Base-by-base conservation (phyloP, 2,797 vertebrate species). In the Aulostomus chinensis region DNA sequence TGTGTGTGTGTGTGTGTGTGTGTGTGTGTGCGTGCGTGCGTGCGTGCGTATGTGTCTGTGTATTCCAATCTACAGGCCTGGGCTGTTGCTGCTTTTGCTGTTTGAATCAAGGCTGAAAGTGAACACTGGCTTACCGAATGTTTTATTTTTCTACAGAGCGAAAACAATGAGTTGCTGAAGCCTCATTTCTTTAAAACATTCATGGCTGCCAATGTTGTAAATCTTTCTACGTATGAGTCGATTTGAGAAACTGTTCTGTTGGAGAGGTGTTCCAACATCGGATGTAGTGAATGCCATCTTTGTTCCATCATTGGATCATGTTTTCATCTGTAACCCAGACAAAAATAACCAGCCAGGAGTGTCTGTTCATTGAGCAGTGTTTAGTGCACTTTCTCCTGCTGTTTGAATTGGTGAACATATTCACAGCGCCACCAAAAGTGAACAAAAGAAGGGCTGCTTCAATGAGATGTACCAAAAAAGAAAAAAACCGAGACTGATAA, bases 131-230 rank as follows among this genome's bases (percentile, higher is more conserved):
- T 86, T 84, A 79, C 67, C 77, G 72, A 78, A 83, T 82, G 69
- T 81, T 86, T 88, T 88, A 85, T 90, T 88, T 89, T 89, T 88
- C 63, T 86, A 85, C 58, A 51, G 51, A 21, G 35, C 77, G 51
- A 61, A 76, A 58, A 43, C 60, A 58, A 64, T 50, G 41, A 68
- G 75, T 53, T 35, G 51, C 76, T 68, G 48, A 67, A 20, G 59
- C 48, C 42, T 68, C 74, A 77, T 81, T 70, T 67, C 64, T 49
- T 54, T 17, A 16, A 74, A 78, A 62, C 50, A 65, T 63, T 73
- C 57, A 77, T 67, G 76, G 63, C 63, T 55, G 56, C 65, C 35
- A 20, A 49, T 67, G 78, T 76, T 74, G 50, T 69, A 58, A 61
- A 72, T 68, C 69, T 73, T 38, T 61, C 57, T 20, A n/a, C n/a